phyloP scores from a whole-genome alignment of 2,113 vertebrate genomes.

The Isichthys henryi region DNA sequence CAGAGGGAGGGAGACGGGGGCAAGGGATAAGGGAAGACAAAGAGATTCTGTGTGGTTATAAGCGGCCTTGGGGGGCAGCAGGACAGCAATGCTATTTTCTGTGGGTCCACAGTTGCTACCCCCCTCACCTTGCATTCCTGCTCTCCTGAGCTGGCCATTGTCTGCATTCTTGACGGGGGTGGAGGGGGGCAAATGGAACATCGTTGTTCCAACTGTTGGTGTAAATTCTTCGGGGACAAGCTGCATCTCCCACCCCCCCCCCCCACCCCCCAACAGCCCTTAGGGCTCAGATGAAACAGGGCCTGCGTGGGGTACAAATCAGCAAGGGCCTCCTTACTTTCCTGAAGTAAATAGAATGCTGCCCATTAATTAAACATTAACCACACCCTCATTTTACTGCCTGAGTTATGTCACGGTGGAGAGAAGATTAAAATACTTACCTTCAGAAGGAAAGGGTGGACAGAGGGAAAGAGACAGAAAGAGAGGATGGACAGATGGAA shows the following conservation, averaged over 20 bases:
- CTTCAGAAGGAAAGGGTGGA: background rate
- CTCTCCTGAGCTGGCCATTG: conserved; percentile 3
- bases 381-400: background rate
- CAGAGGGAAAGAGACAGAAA: background rate
- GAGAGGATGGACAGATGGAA: background rate
- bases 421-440: background rate
- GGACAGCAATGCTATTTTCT: conserved; percentile 16
- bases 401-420: background rate
- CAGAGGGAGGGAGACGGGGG: conserved; percentile 32
- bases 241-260: background rate
- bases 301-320: background rate
- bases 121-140: conserved; percentile 19
- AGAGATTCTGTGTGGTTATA: conserved; percentile 8
- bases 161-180: conserved; percentile 10
- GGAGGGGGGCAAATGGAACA: background rate
- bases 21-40: conserved; percentile 10
- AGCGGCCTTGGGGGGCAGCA: background rate
- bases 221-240: background rate
- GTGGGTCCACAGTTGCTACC: background rate
- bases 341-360: background rate
- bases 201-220: conserved; percentile 15
- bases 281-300: background rate
- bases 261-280: background rate
- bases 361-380: background rate
- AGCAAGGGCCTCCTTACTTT: background rate